phyloP scores from a whole-genome alignment of 2,113 vertebrate species.

The Mus musculus region GRCm39 chrX:127086001-127086500 shows the following conservation, averaged over 20 bases:
- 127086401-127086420: background rate
- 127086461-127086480: background rate
- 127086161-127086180: background rate
- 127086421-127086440: background rate
- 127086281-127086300: background rate
- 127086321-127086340: background rate
- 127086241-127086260: background rate
- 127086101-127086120: background rate
- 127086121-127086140: background rate
- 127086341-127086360: background rate
- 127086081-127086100: background rate
- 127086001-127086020: background rate
- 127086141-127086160: background rate
- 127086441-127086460: background rate
- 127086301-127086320: background rate
- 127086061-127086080: background rate
- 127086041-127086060: background rate
- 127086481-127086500: background rate
- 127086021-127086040: background rate
- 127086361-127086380: background rate
- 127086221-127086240: background rate
- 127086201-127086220: background rate
- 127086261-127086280: background rate
- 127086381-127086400: background rate
- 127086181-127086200: background rate